phyloP scores from a whole-genome alignment of 1,140 invertebrate genomes.

The Cryptotermes secundus region DNA sequence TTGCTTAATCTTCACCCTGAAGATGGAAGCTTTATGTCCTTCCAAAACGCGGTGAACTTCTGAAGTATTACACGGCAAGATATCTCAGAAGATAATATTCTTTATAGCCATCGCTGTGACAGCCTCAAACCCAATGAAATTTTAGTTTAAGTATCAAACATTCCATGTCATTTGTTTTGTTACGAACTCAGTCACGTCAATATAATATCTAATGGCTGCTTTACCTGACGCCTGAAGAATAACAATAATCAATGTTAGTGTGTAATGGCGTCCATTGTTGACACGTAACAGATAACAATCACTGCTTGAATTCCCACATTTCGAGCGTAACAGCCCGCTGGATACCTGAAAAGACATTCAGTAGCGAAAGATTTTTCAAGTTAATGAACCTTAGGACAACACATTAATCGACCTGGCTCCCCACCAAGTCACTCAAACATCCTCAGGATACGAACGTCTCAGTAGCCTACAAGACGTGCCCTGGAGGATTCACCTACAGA shows the following conservation, averaged over 20 bases:
- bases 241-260: background rate
- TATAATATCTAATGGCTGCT: background rate
- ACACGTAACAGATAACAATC: background rate
- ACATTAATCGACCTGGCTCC: background rate
- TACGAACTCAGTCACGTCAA: too few relatives aligned
- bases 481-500: background rate
- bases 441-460: background rate
- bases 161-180: too few relatives aligned
- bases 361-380: background rate
- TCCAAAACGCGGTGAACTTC: too few relatives aligned
- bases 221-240: too few relatives aligned
- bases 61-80: too few relatives aligned
- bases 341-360: background rate
- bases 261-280: background rate
- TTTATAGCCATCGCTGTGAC: too few relatives aligned
- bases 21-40: too few relatives aligned
- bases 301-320: background rate
- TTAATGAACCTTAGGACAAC: constrained; percentile 16
- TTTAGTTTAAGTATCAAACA: too few relatives aligned
- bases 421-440: background rate
- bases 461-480: background rate
- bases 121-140: too few relatives aligned
- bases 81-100: too few relatives aligned
- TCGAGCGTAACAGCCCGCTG: background rate
- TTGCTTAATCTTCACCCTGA: too few relatives aligned